Percentiles rank a stretch among this genome's conserved stretches.
Conservation (phyloP, 2,797 vertebrate species). For the Nasua narica region DNA sequence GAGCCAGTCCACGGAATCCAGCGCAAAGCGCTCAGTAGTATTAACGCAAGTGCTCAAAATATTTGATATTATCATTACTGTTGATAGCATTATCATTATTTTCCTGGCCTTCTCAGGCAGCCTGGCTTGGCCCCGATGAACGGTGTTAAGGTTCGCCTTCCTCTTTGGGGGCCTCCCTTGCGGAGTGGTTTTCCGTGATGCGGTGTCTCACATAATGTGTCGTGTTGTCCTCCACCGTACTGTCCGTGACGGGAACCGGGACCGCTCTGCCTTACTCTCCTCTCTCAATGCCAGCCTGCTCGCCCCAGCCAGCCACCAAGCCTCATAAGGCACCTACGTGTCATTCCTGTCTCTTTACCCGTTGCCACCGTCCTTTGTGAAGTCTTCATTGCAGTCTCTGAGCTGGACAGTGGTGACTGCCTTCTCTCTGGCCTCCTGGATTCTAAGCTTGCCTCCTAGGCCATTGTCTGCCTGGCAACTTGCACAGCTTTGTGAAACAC, state of each 20-base stretch:
- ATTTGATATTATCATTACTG: not conserved
- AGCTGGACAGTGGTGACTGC: not conserved
- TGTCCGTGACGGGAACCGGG: not conserved
- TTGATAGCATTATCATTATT: not conserved
- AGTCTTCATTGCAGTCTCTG: not conserved
- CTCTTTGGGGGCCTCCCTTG: not conserved
- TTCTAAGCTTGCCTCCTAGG: not conserved
- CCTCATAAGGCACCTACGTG: not conserved
- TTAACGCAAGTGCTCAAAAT: not conserved
- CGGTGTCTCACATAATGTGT: not conserved
- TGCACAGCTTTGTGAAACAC: not conserved
- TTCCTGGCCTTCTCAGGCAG: not conserved
- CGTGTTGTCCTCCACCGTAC: not conserved
- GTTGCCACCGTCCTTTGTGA: not conserved
- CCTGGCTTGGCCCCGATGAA: not conserved
- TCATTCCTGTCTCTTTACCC: not conserved
- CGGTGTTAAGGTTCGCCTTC: not conserved
- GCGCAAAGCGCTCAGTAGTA: not conserved
- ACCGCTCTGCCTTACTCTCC: not conserved
- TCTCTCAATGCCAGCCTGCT: not conserved
- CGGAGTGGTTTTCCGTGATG: not conserved
- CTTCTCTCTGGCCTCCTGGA: not conserved
- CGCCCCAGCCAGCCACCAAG: not conserved
- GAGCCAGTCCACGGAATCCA: not conserved
- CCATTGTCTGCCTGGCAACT: not conserved